A percentile compares a stretch with the other conserved stretches of the same genome.
Evolutionary conservation across 2,888 invertebrate species (phyloP).

Genomic region (Orthonychiurus folsomi): DNA sequence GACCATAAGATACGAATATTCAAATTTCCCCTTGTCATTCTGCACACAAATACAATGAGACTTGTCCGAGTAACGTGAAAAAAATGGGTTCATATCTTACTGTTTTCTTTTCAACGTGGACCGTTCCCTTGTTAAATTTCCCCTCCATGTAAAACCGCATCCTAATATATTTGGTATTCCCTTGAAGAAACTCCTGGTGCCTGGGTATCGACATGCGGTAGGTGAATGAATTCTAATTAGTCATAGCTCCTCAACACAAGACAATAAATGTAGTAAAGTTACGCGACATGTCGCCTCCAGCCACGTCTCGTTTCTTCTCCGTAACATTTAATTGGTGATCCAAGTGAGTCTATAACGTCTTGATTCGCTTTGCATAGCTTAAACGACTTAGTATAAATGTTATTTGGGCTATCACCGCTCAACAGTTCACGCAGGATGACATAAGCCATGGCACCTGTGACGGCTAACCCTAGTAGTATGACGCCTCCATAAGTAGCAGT

Average conservation of each 20-base stretch:
- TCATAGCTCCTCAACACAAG: not conserved
- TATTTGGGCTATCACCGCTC: conserved; percentile 77
- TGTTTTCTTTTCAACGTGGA: conserved; percentile 75
- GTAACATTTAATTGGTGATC: conserved; percentile 78
- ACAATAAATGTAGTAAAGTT: conserved; percentile 25
- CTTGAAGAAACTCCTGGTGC: conserved; percentile 62
- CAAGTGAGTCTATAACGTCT: conserved; percentile 69
- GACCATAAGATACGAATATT: conserved; percentile 71
- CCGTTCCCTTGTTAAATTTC: conserved; percentile 67
- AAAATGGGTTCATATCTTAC: conserved; percentile 49
- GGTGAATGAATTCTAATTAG: not conserved
- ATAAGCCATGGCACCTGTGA: conserved; percentile 74
- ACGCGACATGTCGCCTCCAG: conserved; percentile 69
- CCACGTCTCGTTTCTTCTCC: conserved; percentile 79
- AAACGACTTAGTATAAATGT: conserved; percentile 68
- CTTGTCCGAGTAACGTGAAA: not conserved
- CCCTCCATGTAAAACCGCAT: conserved; percentile 89
- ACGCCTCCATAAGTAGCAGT: conserved; percentile 76
- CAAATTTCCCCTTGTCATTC: conserved; percentile 41
- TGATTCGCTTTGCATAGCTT: conserved; percentile 65
- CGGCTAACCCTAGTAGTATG: conserved; percentile 67
- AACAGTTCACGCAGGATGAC: conserved; percentile 77
- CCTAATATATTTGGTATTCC: conserved; percentile 68
- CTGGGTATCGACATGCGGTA: conserved; percentile 43
- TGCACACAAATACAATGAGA: conserved; percentile 15